Conservation (phyloP, 2,113 vertebrate genomes). For the Clarias macrocephalus region DNA sequence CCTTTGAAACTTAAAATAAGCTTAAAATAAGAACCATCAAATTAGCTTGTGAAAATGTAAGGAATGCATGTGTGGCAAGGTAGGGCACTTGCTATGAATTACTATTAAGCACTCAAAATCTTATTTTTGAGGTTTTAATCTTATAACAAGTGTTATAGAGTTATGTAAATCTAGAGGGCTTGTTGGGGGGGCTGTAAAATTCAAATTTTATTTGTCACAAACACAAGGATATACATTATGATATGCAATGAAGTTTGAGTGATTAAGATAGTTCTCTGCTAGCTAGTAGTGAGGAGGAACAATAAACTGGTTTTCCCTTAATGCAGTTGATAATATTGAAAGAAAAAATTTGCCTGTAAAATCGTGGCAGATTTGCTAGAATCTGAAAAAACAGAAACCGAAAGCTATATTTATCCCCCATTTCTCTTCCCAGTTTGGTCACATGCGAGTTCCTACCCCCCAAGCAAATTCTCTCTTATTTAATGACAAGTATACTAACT, state of each 20-base stretch:
- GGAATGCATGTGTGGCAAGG: background rate
- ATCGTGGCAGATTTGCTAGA: background rate
- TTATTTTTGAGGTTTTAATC: background rate
- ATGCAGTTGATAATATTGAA: background rate
- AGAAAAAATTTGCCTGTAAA: background rate
- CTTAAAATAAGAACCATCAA: background rate
- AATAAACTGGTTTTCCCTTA: background rate
- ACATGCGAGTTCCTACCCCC: background rate
- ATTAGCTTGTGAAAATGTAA: background rate
- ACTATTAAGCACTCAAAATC: background rate
- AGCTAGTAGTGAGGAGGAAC: background rate
- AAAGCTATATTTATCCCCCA: background rate
- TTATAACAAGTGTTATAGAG: background rate
- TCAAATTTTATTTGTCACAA: too few species aligned
- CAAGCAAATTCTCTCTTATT: background rate
- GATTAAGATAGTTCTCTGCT: background rate
- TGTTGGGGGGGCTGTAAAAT: background rate
- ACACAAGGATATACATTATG: too few species aligned
- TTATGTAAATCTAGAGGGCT: background rate
- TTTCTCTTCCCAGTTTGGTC: background rate
- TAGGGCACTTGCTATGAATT: background rate
- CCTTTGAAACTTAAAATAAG: background rate
- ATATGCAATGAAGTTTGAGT: background rate
- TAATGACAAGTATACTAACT: background rate
- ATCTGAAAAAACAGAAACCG: too few species aligned